A percentile compares a stretch with the other conserved stretches of the same genome.
Conservation (phyloP, 2,113 vertebrate genomes). For the Pseudopodoces humilis region DNA sequence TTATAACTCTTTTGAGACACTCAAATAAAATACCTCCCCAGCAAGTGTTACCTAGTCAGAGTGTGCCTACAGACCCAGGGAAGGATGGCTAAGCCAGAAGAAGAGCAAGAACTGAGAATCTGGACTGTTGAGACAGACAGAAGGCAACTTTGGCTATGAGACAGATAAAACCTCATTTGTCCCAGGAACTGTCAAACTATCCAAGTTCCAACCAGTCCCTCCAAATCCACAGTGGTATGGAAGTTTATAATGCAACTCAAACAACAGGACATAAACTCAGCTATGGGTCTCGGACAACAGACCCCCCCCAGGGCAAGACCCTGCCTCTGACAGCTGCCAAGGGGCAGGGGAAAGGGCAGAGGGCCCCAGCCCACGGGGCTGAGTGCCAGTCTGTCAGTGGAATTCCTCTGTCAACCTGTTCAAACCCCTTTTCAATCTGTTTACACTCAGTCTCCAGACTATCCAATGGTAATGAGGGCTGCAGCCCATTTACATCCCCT, state of each 20-base stretch:
- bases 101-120: neutral
- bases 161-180: neutral
- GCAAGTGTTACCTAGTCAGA: neutral
- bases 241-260: neutral
- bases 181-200: neutral
- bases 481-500: neutral
- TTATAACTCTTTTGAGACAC: neutral
- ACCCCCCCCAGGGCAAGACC: neutral
- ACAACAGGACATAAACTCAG: neutral
- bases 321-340: neutral
- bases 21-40: neutral
- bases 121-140: neutral
- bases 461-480: neutral
- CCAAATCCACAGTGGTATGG: neutral
- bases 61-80: neutral
- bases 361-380: rapidly evolving
- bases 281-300: rapidly evolving
- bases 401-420: neutral
- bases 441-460: neutral
- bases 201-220: neutral
- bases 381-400: neutral
- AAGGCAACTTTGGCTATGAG: neutral
- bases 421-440: neutral
- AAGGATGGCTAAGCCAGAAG: neutral
- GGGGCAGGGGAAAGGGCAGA: neutral